Conservation (phyloP, 2,797 vertebrate species). For the Acanthurus leucopareius region DNA sequence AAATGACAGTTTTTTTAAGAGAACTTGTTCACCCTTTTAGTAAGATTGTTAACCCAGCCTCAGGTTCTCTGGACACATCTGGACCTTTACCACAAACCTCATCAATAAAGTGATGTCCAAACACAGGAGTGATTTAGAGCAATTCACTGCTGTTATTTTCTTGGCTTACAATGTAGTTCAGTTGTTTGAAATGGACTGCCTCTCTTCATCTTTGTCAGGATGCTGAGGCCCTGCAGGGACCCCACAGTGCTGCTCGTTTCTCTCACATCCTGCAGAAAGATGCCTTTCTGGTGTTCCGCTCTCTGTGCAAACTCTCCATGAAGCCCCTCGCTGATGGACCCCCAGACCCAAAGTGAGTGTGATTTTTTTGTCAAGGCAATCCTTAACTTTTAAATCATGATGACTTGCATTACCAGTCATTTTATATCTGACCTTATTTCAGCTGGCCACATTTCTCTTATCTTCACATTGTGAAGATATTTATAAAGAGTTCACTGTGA, state of each 20-base stretch:
- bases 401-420: not conserved
- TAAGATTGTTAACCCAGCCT: not conserved
- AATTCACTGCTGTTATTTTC: not conserved
- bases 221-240: constrained; percentile 87
- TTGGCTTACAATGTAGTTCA: not conserved
- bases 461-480: too few species aligned
- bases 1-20: not conserved
- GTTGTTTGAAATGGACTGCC: not conserved
- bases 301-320: constrained; percentile 99
- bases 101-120: not conserved
- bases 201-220: constrained; percentile 83
- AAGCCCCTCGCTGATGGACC: constrained; percentile 99
- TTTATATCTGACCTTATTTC: not conserved
- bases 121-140: not conserved
- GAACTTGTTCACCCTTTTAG: not conserved
- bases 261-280: constrained; percentile 99
- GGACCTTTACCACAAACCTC: not conserved
- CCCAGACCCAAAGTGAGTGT: constrained; percentile 96
- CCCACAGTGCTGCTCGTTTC: constrained; percentile 89
- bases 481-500: not conserved
- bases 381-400: not conserved
- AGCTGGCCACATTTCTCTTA: not conserved
- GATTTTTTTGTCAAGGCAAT: constrained; percentile 71
- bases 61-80: not conserved
- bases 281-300: constrained; percentile 99